Conservation (phyloP, 2,888 invertebrate species). For the Tiphia femorata region DNA sequence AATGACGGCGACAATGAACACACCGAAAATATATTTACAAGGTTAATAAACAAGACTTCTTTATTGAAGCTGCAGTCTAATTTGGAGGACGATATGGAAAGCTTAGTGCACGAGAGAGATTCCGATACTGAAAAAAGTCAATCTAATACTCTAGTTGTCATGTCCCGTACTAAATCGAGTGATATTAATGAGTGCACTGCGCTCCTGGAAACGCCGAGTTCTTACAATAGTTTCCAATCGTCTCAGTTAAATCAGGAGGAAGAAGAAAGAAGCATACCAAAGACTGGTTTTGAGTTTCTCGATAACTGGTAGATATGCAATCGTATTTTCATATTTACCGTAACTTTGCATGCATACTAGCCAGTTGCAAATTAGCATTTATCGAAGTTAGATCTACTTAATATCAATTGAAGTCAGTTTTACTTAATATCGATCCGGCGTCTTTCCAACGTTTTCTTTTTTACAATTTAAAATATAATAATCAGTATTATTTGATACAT, state of each 20-base stretch:
- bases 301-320: conserved; percentile 73
- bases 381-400: too few relatives aligned
- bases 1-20: conserved; percentile 51
- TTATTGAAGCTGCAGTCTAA: conserved; percentile 56
- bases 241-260: conserved; percentile 61
- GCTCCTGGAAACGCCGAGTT: conserved; percentile 62
- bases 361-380: too few relatives aligned
- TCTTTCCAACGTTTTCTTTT: too few relatives aligned
- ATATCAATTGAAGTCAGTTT: too few relatives aligned
- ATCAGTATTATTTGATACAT: too few relatives aligned
- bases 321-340: too few relatives aligned
- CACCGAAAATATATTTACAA: conserved; percentile 58
- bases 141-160: conserved; percentile 53
- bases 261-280: conserved; percentile 67
- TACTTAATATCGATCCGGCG: too few relatives aligned
- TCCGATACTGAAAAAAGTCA: conserved; percentile 50
- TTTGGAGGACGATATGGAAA: conserved; percentile 55
- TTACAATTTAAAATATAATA: too few relatives aligned
- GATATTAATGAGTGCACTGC: conserved; percentile 61
- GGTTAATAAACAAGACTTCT: conserved; percentile 61
- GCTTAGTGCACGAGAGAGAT: conserved; percentile 53
- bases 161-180: conserved; percentile 54
- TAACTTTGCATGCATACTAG: too few relatives aligned
- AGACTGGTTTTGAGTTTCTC: conserved; percentile 73
- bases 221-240: conserved; percentile 62